Evolutionary conservation across 2,113 vertebrate genomes (phyloP).

Genomic region (Tylochromis polylepis): DNA sequence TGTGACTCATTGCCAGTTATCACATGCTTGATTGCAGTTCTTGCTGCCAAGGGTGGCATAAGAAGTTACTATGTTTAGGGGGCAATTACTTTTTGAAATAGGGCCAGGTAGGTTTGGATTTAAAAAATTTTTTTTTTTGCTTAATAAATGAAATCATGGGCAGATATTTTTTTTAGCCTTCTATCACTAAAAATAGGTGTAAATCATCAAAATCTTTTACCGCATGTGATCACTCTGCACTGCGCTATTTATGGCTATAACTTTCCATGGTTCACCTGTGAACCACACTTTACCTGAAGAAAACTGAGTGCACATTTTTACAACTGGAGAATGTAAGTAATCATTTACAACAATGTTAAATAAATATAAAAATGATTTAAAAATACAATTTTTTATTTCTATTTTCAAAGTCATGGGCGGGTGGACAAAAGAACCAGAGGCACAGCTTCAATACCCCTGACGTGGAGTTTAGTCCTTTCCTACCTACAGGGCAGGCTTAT

Average conservation of each 20-base stretch:
- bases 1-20: not conserved
- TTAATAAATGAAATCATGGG: not conserved
- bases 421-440: not conserved
- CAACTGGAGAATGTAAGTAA: not conserved
- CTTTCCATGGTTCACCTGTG: not conserved
- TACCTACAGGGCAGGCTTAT: not conserved
- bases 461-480: not conserved
- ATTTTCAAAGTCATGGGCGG: not conserved
- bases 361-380: not conserved
- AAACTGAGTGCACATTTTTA: not conserved
- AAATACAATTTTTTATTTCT: not conserved
- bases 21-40: not conserved
- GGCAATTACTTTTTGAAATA: not conserved
- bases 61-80: not conserved
- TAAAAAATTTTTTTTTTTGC: rapidly evolving
- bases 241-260: not conserved
- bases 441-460: not conserved
- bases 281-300: not conserved
- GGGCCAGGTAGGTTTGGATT: not conserved
- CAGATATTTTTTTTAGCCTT: not conserved
- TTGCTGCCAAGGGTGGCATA: not conserved
- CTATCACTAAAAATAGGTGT: not conserved
- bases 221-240: not conserved
- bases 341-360: not conserved
- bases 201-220: not conserved